Base-by-base conservation (phyloP, 2,888 invertebrate species). In the Campoplex capitator region DNA sequence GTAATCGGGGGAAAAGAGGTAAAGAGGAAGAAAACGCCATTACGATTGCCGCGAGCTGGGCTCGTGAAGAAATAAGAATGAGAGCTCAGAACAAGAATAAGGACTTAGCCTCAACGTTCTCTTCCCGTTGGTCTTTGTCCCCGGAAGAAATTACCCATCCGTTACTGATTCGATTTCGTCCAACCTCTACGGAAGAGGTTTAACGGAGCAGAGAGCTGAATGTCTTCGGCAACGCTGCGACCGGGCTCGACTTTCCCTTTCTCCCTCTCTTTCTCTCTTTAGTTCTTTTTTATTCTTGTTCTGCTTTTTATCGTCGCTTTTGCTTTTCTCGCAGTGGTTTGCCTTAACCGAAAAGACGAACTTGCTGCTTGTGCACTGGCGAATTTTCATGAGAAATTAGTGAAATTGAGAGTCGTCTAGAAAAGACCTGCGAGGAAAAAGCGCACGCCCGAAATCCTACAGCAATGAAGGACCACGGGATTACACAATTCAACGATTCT, bases 101-200 rank as follows among this genome's bases (percentile, higher is more conserved):
- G 79, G 79, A 79, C 79, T 77, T 45, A 75, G 62, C 65, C 58
- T 42, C 62, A 32, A 16, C 86, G 68, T 68, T 28, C 79, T 86
- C 83, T 83, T 54, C 67, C 73, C 18, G 28, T 35, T 32, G 54
- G 82, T 84, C 88, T 91, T 91, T 89, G 87, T 89, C 88, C 88
- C 87, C 87, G 86, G 79, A 88, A 88, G 89, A 89, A 91, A 90
- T 91, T 90, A 91, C 85, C 86, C 91, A 89, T 88, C 91, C 90
- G 90, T 91, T 89, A 89, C 87, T 92, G 90, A 92, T 92, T 89
- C 90, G 90, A 92, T 92, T 92, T 89, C 88, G 85, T 88, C 84
- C 83, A 79, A 80, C 83, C 86, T 83, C 84, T 74, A 85, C 88
- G 86, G 82, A 84, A 85, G 62, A 62, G 89, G 83, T 88, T 91